Percentiles rank a stretch among this genome's conserved stretches.
These are phyloP conservation scores for Hystrix cristata DNA, from an alignment of 2,113 vertebrate species.

Conservation along the genomic window DNA sequence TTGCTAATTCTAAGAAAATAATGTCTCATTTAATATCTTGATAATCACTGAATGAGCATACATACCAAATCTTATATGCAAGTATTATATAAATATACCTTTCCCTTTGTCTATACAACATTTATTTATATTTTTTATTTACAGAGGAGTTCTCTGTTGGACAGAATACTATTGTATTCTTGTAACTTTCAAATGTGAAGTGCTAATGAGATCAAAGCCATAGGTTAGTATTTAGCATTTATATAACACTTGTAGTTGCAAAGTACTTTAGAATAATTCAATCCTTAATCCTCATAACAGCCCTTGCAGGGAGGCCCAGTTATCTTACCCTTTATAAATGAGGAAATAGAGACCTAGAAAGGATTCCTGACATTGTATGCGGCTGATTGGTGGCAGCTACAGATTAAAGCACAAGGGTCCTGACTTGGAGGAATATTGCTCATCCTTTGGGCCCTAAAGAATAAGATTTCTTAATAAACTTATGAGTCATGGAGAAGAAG, in stretches of 20 bases:
- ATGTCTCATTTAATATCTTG: not conserved
- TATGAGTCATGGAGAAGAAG: constrained; percentile 72
- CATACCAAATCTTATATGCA: not conserved
- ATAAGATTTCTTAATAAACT: constrained; percentile 80
- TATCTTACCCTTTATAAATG: constrained; percentile 55
- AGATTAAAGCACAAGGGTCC: constrained; percentile 47
- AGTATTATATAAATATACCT: not conserved
- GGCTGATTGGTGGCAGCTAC: constrained; percentile 49
- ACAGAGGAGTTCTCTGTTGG: not conserved
- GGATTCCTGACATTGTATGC: not conserved
- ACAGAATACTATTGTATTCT: not conserved
- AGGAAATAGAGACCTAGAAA: constrained; percentile 51
- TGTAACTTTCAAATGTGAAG: constrained; percentile 68
- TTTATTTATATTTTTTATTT: not conserved
- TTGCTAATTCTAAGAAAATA: not conserved
- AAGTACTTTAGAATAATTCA: constrained; percentile 71
- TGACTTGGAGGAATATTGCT: constrained; percentile 34
- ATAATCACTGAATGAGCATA: not conserved
- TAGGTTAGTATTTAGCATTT: constrained; percentile 73
- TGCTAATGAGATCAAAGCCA: constrained; percentile 72
- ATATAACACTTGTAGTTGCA: constrained; percentile 66
- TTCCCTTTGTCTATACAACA: not conserved
- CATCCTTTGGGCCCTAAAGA: constrained; percentile 58
- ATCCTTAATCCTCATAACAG: constrained; percentile 61
- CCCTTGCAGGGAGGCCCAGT: not conserved